Evolutionary conservation across 2,797 vertebrate species (phyloP), one percentile per base, ranked within the genome.

Genomic region (Cryptoblepharus egeriae): DNA sequence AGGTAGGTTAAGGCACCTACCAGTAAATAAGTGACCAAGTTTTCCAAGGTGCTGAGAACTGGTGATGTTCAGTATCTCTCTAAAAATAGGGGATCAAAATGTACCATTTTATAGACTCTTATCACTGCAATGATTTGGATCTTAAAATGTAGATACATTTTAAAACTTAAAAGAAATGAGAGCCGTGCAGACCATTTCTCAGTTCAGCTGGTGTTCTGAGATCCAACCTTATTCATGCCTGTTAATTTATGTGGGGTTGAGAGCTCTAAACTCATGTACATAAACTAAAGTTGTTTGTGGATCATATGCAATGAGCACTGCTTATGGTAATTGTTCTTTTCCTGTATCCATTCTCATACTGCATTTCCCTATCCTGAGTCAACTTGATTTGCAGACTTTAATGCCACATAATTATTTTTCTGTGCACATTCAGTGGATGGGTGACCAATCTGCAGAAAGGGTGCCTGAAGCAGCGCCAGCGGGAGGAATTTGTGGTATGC

Each of bases 1-100:
- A 28, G 7, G 28, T 18, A 79, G 22, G 55, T 26, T 30, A 69
- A n/a, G 52, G 28, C 24, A 69, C 18, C 39, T n/a, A n/a, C n/a
- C n/a, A n/a, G n/a, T n/a, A 69, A 74, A 75, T 60, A 69, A 55
- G 22, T 39, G 71, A 30, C 45, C 71, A 75, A 69, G 20, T 68
- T 84, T 79, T 60, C 58, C 55, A 7, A 82, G 30, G 32, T 52
- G 64, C 55, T 69, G 70, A 49, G 30, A 61, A 74, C n/a, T 39
- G 9, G 32, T 55, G 15, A 30, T 39, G 42, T 63, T 55, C 30
- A 63, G 15, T 60, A 7, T 28, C 60, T 28, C 57, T 69, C 22
- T n/a, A 64, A 39, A 80, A 70, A 37, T 39, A 80, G 83, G 32
- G 15, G 57, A 55, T 75, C 26, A 55, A 61, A 39, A 84, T 55